phyloP scores from a whole-genome alignment of 2,888 invertebrate species.

The Sphecodes monilicornis region DNA sequence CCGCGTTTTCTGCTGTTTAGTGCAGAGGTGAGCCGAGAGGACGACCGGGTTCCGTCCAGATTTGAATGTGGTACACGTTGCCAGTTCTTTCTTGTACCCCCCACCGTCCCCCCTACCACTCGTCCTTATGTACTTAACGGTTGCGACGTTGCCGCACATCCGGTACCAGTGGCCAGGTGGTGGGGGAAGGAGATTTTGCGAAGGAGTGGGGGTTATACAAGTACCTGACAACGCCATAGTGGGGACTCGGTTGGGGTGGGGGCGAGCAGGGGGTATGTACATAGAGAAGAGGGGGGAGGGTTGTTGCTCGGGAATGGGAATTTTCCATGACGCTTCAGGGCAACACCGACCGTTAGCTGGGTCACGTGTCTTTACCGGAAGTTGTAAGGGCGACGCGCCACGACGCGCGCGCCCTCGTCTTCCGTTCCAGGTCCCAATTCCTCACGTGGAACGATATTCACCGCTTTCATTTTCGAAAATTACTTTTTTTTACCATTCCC shows the following conservation, averaged over 20 bases:
- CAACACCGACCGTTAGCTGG: constrained; percentile 70
- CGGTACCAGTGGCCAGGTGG: constrained; percentile 72
- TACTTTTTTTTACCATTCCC: neutral
- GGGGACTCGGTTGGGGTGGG: constrained; percentile 55
- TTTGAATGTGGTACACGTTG: constrained; percentile 83
- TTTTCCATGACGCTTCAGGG: constrained; percentile 80
- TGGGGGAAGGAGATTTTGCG: constrained; percentile 74
- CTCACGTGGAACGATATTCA: neutral
- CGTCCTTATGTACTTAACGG: constrained; percentile 80
- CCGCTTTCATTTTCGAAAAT: neutral
- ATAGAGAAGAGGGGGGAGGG: constrained; percentile 57
- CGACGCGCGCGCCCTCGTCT: constrained; percentile 67
- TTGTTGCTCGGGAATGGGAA: constrained; percentile 77
- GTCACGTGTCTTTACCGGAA: constrained; percentile 69
- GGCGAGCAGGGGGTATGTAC: constrained; percentile 63
- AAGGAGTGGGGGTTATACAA: constrained; percentile 75
- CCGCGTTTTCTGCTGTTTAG: constrained; percentile 72
- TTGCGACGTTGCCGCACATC: constrained; percentile 84
- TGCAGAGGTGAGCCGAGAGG: constrained; percentile 68
- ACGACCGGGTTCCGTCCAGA: constrained; percentile 78
- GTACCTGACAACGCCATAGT: constrained; percentile 54
- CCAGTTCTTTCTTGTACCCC: constrained; percentile 78
- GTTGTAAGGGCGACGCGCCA: constrained; percentile 64
- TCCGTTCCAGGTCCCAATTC: constrained; percentile 26
- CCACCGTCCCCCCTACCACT: constrained; percentile 36